Conservation (phyloP, 2,888 invertebrate genomes). For the Drosophila kokeensis region DNA sequence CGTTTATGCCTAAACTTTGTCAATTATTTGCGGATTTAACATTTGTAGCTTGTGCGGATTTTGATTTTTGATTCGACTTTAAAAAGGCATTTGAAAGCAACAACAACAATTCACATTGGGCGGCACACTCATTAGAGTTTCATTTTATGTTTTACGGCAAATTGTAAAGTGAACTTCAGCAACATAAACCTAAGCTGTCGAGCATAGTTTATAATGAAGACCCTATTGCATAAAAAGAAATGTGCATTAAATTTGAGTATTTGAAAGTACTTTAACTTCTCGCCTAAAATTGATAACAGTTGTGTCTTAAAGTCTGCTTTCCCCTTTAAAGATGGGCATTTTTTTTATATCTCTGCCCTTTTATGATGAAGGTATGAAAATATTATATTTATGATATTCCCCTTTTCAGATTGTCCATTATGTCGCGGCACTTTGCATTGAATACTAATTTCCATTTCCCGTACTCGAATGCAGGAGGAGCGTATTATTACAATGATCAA, state of each 20-base stretch:
- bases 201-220: constrained; percentile 17
- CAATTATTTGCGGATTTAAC: constrained; percentile 80
- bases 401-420: constrained; percentile 1
- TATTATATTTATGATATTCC: not conserved
- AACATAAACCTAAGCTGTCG: constrained; percentile 15
- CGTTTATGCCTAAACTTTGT: constrained; percentile 81
- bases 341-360: too few species aligned
- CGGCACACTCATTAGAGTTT: constrained; percentile 43
- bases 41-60: constrained; percentile 80
- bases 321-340: not conserved
- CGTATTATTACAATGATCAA: not conserved
- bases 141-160: constrained; percentile 25
- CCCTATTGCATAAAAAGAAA: not conserved
- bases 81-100: constrained; percentile 57
- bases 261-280: not conserved
- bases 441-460: not conserved
- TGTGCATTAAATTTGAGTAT: not conserved
- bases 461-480: not conserved
- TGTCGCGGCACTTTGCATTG: not conserved
- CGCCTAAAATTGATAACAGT: not conserved
- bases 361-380: not conserved
- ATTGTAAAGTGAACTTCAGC: constrained; percentile 13
- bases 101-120: constrained; percentile 37
- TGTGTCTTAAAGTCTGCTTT: not conserved
- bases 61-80: constrained; percentile 80